Conservation (phyloP, 1,140 invertebrate species). For the Drosophila persimilis region DNA sequence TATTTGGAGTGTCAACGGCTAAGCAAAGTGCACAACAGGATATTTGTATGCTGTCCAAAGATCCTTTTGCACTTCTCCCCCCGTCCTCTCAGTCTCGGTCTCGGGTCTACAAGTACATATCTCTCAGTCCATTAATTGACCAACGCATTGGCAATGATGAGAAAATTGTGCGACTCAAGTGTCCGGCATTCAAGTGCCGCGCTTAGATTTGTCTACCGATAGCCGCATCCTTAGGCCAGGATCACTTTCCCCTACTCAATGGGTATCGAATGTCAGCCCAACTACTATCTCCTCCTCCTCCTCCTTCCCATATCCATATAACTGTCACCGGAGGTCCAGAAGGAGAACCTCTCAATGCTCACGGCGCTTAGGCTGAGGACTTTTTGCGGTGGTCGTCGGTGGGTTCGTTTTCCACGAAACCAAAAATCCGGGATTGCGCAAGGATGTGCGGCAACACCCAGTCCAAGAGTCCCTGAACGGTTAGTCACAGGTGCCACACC, state of each 20-base stretch:
- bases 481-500: conserved; percentile 67
- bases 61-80: conserved; percentile 27
- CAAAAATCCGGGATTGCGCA: conserved; percentile 40
- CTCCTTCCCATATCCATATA: conserved; percentile 17
- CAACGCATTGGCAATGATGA: conserved; percentile 72
- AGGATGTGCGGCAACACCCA: conserved; percentile 4
- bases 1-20: conserved; percentile 76
- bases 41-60: conserved; percentile 47
- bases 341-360: conserved; percentile 24
- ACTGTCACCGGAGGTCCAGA: conserved; percentile 62
- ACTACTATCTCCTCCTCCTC: conserved; percentile 35
- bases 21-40: conserved; percentile 69
- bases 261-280: conserved; percentile 63
- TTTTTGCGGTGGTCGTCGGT: conserved; percentile 24
- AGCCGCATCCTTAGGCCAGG: conserved; percentile 44
- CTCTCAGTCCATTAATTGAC: conserved; percentile 68
- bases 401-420: conserved; percentile 25
- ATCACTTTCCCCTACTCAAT: conserved; percentile 52
- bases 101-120: conserved; percentile 4
- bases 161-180: conserved; percentile 72
- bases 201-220: conserved; percentile 67
- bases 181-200: conserved; percentile 67
- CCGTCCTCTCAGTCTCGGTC: too few species aligned
- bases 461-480: conserved; percentile 10
- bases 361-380: conserved; percentile 47